Evolutionary conservation across 2,113 vertebrate species (phyloP).

Genomic region (Channa maculata): DNA sequence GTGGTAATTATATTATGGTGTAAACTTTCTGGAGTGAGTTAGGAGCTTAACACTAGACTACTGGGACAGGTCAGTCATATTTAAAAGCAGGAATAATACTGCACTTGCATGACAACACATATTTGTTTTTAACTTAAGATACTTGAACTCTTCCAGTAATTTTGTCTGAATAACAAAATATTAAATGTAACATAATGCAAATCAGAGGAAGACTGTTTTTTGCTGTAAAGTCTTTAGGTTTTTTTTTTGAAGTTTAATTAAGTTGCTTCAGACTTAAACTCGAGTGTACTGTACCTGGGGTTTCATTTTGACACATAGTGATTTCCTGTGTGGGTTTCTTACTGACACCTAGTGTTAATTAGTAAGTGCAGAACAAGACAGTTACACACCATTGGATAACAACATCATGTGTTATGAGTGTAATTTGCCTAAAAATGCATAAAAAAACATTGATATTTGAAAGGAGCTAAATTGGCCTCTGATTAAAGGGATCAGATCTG

Average conservation of each 20-base stretch:
- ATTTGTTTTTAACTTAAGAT: background rate
- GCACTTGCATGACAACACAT: background rate
- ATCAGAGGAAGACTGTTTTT: background rate
- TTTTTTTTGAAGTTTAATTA: background rate
- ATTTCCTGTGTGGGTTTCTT: conserved; percentile 58
- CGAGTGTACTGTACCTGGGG: background rate
- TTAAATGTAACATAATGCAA: background rate
- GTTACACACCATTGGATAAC: background rate
- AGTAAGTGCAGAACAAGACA: conserved; percentile 11
- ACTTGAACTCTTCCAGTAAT: background rate
- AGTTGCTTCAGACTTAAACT: background rate
- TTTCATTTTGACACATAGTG: conserved; percentile 11
- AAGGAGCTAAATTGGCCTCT: background rate
- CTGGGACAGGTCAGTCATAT: background rate
- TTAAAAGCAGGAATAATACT: conserved; percentile 10
- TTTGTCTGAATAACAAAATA: background rate
- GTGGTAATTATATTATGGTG: background rate
- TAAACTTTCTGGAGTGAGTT: conserved; percentile 27
- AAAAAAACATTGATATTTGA: background rate
- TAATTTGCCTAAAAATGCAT: background rate
- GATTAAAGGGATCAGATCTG: background rate
- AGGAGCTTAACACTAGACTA: conserved; percentile 2
- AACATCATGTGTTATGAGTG: background rate
- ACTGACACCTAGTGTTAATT: conserved; percentile 85
- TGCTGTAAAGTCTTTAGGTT: background rate